Evolutionary conservation across 2,797 vertebrate genomes (phyloP).

Genomic region (Sylvia borin): DNA sequence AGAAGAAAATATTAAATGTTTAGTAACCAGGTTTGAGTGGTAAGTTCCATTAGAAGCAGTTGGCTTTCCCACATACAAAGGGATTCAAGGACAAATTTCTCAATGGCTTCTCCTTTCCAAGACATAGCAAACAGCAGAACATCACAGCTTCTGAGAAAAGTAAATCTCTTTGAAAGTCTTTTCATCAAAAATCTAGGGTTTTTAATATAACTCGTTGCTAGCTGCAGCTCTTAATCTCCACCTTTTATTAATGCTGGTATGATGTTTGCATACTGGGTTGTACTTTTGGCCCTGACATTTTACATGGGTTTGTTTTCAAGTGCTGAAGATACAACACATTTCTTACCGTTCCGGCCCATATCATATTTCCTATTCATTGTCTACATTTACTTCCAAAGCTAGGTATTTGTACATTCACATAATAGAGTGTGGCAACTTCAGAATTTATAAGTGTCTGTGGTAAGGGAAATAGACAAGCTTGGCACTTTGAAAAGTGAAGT

Average conservation of each 20-base stretch:
- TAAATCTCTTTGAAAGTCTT: neutral
- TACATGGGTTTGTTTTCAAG: neutral
- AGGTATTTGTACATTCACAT: neutral
- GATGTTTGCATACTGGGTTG: neutral
- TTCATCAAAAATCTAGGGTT: neutral
- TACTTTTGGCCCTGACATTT: neutral
- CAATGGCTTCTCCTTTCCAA: neutral
- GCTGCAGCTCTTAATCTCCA: neutral
- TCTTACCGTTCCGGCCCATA: neutral
- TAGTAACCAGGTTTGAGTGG: neutral
- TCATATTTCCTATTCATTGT: neutral
- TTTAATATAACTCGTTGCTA: neutral
- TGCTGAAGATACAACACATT: neutral
- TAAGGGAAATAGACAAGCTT: neutral
- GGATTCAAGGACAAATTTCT: neutral
- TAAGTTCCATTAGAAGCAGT: neutral
- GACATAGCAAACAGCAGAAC: neutral
- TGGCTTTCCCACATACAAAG: neutral
- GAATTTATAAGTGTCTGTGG: neutral
- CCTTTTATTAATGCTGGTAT: neutral
- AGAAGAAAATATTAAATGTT: neutral
- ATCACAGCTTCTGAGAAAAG: neutral
- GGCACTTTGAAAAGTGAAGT: neutral
- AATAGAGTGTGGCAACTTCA: neutral
- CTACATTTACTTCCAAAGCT: neutral